These are phyloP conservation scores for Spodoptera picta DNA, from an alignment of 2,888 invertebrate genomes.

Conservation along the genomic window DNA sequence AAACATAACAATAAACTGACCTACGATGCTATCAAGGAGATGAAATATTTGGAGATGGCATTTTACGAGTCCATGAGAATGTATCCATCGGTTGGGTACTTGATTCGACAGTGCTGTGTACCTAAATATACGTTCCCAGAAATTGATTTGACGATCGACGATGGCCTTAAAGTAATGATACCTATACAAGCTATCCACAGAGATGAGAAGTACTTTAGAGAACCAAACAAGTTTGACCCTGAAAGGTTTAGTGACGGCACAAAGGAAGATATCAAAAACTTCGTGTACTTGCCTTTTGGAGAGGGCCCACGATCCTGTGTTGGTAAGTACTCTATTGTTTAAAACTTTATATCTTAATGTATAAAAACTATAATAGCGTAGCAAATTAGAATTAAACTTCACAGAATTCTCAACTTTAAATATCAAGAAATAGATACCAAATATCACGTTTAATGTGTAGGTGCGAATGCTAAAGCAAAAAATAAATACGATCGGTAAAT, in stretches of 20 bases:
- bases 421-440: too few relatives aligned
- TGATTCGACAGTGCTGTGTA: slow-evolving; percentile 75
- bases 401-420: too few relatives aligned
- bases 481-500: too few relatives aligned
- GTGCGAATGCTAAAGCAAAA: too few relatives aligned
- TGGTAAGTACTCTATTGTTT: slow-evolving; percentile 66
- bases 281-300: slow-evolving; percentile 79
- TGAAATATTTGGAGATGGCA: slow-evolving; percentile 79
- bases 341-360: background rate
- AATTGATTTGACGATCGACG: slow-evolving; percentile 73
- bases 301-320: slow-evolving; percentile 82
- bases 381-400: too few relatives aligned
- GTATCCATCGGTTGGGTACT: slow-evolving; percentile 79
- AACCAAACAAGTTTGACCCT: slow-evolving; percentile 77
- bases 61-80: slow-evolving; percentile 81
- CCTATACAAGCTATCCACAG: slow-evolving; percentile 80
- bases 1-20: slow-evolving; percentile 74
- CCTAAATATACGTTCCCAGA: slow-evolving; percentile 81
- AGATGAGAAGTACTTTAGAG: slow-evolving; percentile 77
- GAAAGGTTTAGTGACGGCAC: slow-evolving; percentile 74
- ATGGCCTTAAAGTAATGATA: slow-evolving; percentile 74
- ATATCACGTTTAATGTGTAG: too few relatives aligned
- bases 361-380: too few relatives aligned
- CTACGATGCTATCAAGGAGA: slow-evolving; percentile 80
- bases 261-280: slow-evolving; percentile 69